phyloP scores from a whole-genome alignment of 2,888 invertebrate species.

The Morpho deidamia region DNA sequence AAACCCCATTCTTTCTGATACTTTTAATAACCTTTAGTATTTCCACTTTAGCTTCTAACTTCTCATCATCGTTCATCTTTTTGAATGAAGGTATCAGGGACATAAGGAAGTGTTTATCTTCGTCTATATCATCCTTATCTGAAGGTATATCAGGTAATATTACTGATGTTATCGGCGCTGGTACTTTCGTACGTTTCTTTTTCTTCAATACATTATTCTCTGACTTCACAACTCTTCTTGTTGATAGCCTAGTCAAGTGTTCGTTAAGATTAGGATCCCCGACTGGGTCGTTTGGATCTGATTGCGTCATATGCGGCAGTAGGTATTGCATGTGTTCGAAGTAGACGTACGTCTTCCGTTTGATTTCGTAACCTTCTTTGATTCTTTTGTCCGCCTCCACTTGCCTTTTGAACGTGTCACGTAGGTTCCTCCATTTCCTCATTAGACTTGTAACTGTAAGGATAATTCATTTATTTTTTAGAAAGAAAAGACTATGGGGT shows the following conservation, averaged over 20 bases:
- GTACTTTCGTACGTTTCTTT: neutral
- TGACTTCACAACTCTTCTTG: neutral
- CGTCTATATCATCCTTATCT: constrained; percentile 29
- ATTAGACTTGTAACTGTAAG: constrained; percentile 34
- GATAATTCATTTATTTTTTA: neutral
- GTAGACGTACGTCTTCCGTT: constrained; percentile 40
- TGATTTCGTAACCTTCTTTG: constrained; percentile 28
- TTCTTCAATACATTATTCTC: neutral
- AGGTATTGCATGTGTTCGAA: constrained; percentile 43
- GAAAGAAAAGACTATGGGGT: too few relatives aligned
- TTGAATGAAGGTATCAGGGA: constrained; percentile 42
- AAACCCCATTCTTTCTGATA: constrained; percentile 14
- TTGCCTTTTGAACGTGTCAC: constrained; percentile 42
- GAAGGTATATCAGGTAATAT: neutral
- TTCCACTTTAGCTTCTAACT: constrained; percentile 40
- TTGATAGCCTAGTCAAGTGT: constrained; percentile 14
- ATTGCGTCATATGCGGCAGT: constrained; percentile 31
- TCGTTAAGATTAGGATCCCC: constrained; percentile 21
- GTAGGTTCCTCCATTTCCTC: constrained; percentile 45
- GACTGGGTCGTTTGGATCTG: constrained; percentile 10
- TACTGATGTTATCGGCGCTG: neutral
- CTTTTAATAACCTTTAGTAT: constrained; percentile 42
- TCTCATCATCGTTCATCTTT: constrained; percentile 41
- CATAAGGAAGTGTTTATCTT: constrained; percentile 42
- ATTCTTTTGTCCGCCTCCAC: constrained; percentile 31